These are phyloP conservation scores for Willisornis vidua DNA, from an alignment of 2,113 vertebrate genomes.

Conservation along the genomic window DNA sequence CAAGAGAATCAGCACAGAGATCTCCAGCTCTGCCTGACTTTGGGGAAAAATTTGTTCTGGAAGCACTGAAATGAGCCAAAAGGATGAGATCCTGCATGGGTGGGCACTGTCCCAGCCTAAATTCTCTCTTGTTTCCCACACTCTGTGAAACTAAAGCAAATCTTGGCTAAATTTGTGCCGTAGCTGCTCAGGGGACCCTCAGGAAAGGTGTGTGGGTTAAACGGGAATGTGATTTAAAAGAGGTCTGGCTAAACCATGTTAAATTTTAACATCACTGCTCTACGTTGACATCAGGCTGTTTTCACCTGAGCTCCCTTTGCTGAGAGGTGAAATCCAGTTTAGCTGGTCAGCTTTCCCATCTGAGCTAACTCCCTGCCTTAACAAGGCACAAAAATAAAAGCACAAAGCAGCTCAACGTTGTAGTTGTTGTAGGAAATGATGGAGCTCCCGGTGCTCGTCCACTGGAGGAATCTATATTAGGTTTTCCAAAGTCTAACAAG, in stretches of 20 bases:
- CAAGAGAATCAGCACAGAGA: background rate
- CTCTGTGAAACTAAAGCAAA: background rate
- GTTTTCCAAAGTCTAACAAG: conserved; percentile 26
- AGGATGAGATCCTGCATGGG: background rate
- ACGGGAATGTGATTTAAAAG: background rate
- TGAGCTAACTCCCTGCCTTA: background rate
- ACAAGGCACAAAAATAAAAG: background rate
- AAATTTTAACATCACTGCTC: background rate
- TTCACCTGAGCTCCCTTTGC: background rate
- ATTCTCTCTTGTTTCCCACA: background rate
- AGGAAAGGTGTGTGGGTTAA: background rate
- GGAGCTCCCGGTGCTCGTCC: background rate
- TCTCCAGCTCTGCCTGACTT: conserved; percentile 28
- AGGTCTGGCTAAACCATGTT: background rate
- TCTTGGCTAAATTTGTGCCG: background rate
- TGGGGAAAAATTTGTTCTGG: conserved; percentile 4
- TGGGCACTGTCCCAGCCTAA: background rate
- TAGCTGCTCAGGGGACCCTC: background rate
- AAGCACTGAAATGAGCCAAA: background rate
- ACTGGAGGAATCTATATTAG: background rate
- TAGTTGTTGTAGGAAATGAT: background rate
- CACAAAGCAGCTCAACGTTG: background rate
- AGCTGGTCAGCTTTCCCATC: background rate
- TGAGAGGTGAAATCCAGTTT: background rate
- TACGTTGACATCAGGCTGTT: background rate